Evolutionary conservation across 2,113 vertebrate species (phyloP), one percentile per base, ranked within the genome.

Genomic region (Hylia prasina): DNA sequence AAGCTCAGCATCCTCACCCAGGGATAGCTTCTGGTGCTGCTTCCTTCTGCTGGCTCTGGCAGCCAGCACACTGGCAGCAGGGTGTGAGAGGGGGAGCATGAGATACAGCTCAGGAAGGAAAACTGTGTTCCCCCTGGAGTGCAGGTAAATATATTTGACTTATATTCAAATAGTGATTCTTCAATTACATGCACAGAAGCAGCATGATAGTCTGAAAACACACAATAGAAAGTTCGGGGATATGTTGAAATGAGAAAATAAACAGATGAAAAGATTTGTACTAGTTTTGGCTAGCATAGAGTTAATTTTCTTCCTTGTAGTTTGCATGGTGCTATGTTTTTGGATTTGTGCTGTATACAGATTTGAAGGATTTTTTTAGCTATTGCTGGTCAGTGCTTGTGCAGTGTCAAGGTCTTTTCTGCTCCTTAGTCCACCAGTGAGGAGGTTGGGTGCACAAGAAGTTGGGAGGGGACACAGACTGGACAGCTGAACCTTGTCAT

Each of bases 401-500:
- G 7, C 25, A 44, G 10, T 11, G 8, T 39, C 56, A 44, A 53
- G 9, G 18, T 23, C 9, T 44, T 61, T 64, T 51, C 40, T 66
- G 25, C 24, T 64, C 13, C 45, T 71, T 24, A 63, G 3, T 9
- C 28, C 13, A 9, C 8, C 31, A 57, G 6, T 1, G 2, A 57
- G 33, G 3, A 64, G 30, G n/a, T 27, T 73, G 28, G 3, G 4
- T 9, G 8, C 9, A 40, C 31, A 64, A 27, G 63, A 9, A 50
- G 2, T 1, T 69, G 31, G 48, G 19, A 58, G 19, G 15, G 10
- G 31, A 45, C 24, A 83, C 18, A 60, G 15, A 60, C 0, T 3
- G 22, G 60, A 60, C 30, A 64, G 11, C 8, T 71, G n/a, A 53
- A 8, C 25, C 28, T 5, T n/a, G 11, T 47, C 1, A 0, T 0